phyloP scores from a whole-genome alignment of 2,888 invertebrate genomes.

The Oxytorus armatus region DNA sequence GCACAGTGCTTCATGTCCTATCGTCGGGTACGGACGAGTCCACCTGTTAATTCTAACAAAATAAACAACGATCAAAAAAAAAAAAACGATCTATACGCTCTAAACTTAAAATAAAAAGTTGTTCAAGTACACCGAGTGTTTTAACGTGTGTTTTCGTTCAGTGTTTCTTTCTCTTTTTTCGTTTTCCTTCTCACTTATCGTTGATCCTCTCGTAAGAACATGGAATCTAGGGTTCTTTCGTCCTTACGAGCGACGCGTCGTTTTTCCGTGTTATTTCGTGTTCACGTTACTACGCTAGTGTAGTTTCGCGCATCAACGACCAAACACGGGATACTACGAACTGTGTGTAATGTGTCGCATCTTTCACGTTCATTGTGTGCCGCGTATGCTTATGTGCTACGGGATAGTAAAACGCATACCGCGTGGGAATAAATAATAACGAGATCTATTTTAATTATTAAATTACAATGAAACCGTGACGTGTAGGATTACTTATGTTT shows the following conservation, averaged over 20 bases:
- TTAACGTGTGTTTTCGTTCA: too few species aligned
- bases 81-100: conserved; percentile 8
- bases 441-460: too few species aligned
- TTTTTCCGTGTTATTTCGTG: conserved; percentile 26
- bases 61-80: conserved; percentile 21
- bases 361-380: conserved; percentile 32
- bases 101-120: conserved; percentile 2
- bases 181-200: conserved; percentile 11
- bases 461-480: too few species aligned
- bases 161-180: conserved; percentile 4
- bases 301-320: too few species aligned
- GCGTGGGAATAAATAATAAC: too few species aligned
- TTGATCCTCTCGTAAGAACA: neutral
- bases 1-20: conserved; percentile 37
- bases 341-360: conserved; percentile 49
- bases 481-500: too few species aligned
- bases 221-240: conserved; percentile 31
- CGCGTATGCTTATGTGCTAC: conserved; percentile 10
- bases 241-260: conserved; percentile 34
- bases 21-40: conserved; percentile 67
- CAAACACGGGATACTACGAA: too few species aligned
- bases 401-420: too few species aligned
- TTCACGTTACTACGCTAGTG: conserved; percentile 19
- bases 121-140: conserved; percentile 2
- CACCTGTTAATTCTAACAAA: conserved; percentile 64